A percentile compares a stretch with the other conserved stretches of the same genome.
Conservation (phyloP, 2,888 invertebrate genomes). For the Lingula anatina region DNA sequence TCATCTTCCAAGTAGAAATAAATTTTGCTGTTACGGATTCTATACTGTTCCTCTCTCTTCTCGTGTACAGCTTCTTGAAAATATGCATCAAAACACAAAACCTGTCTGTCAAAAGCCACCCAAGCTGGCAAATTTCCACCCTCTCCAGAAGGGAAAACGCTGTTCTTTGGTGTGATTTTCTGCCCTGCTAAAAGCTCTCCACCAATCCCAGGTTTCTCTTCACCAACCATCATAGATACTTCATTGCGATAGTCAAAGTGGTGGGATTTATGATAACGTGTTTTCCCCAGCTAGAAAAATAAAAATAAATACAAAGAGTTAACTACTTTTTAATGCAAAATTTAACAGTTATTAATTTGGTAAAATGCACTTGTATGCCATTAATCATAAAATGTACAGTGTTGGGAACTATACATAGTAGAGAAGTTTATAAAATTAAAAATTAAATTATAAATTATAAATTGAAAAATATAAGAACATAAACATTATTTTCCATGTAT, state of each 20-base stretch:
- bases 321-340: neutral
- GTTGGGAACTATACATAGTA: too few relatives aligned
- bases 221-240: slow-evolving; percentile 57
- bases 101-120: slow-evolving; percentile 83
- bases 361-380: neutral
- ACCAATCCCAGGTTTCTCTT: slow-evolving; percentile 62
- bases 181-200: slow-evolving; percentile 58
- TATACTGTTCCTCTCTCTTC: slow-evolving; percentile 62
- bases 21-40: slow-evolving; percentile 75
- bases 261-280: slow-evolving; percentile 62
- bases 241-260: slow-evolving; percentile 59
- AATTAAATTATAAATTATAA: too few relatives aligned
- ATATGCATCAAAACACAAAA: slow-evolving; percentile 71
- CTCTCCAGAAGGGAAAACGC: slow-evolving; percentile 70
- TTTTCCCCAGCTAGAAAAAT: slow-evolving; percentile 60
- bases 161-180: slow-evolving; percentile 60
- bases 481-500: too few relatives aligned
- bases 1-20: slow-evolving; percentile 87
- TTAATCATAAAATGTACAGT: too few relatives aligned
- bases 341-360: neutral
- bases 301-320: neutral
- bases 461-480: too few relatives aligned
- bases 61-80: slow-evolving; percentile 76
- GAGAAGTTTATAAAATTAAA: too few relatives aligned
- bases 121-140: slow-evolving; percentile 74